Percentiles rank a stretch among this genome's conserved stretches.
Conservation (phyloP, 1,140 invertebrate species). For the Saccostrea echinata region DNA sequence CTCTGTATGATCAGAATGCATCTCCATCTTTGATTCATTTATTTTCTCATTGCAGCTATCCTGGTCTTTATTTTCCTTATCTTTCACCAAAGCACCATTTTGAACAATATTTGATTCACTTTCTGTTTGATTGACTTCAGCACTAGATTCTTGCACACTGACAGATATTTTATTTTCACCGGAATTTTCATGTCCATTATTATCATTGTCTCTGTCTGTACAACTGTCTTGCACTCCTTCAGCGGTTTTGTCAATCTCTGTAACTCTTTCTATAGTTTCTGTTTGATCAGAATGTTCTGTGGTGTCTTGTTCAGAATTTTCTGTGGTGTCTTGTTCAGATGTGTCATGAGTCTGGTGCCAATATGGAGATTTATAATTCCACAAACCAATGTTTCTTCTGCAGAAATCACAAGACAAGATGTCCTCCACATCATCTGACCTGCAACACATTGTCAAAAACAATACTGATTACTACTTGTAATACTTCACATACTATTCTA, state of each 20-base stretch:
- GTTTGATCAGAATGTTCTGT: background rate
- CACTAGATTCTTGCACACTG: background rate
- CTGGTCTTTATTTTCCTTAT: background rate
- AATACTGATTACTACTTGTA: background rate
- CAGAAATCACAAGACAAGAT: constrained; percentile 17
- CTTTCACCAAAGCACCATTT: background rate
- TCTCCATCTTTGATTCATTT: background rate
- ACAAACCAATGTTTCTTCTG: background rate
- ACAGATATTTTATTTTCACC: background rate
- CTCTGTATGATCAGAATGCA: background rate
- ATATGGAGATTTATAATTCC: constrained; percentile 12
- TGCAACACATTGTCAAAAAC: background rate
- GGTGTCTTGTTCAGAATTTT: background rate
- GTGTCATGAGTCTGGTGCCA: background rate
- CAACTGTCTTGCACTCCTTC: background rate
- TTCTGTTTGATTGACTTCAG: background rate
- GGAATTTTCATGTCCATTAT: background rate
- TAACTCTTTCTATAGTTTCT: background rate
- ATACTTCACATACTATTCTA: too few relatives aligned
- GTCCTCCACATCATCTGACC: background rate
- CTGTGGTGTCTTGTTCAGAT: background rate
- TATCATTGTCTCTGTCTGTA: background rate
- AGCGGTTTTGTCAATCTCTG: background rate
- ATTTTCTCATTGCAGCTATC: background rate
- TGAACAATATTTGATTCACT: background rate